Base-by-base conservation (phyloP, 2,888 invertebrate genomes). In the Creontiades dilutus region DNA sequence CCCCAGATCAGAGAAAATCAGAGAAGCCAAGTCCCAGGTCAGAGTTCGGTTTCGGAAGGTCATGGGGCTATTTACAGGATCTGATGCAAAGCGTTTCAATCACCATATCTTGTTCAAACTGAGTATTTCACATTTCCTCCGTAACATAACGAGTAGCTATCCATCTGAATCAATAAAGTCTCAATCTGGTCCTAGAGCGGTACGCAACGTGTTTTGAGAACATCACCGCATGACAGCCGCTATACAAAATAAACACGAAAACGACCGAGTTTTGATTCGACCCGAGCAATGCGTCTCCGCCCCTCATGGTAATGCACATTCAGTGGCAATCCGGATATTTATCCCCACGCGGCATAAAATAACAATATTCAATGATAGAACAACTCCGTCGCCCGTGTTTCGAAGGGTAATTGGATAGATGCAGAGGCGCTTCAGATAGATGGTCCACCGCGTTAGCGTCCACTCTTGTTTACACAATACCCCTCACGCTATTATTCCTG, bases 401-500 rank as follows among this genome's bases (percentile, higher is more conserved):
- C 11, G 52, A 52, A 52, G 16, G n/a, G 61, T 61, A 61, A 61
- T 61, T 61, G 61, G 19, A 61, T 19, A 61, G 61, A 19, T n/a
- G 61, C 19, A 19, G 19, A 19, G 61, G 19, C 61, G 19, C n/a
- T 61, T 9, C n/a, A 61, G 61, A 61, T 19, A 61, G 61, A 61
- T 19, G 61, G 61, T 16, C 37, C 37, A 37, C 37, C 52, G 37
- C 37, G 37, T 37, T 37, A 37, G 37, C 37, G 52, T 16, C 14
- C 3, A n/a, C 61, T 61, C 61, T 16, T 61, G 61, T 61, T 61
- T 61, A n/a, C 61, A 19, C 61, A 61, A 61, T 61, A 19, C 61
- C 61, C n/a, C 61, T 61, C 19, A 3, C 61, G 16, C n/a, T 61
- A 19, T 61, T 61, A 61, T 61, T 61, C 61, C 61, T 61, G 61